Evolutionary conservation across 2,113 vertebrate species (phyloP), one percentile per base, ranked within the genome.

Genomic region (Hippopotamus amphibius): DNA sequence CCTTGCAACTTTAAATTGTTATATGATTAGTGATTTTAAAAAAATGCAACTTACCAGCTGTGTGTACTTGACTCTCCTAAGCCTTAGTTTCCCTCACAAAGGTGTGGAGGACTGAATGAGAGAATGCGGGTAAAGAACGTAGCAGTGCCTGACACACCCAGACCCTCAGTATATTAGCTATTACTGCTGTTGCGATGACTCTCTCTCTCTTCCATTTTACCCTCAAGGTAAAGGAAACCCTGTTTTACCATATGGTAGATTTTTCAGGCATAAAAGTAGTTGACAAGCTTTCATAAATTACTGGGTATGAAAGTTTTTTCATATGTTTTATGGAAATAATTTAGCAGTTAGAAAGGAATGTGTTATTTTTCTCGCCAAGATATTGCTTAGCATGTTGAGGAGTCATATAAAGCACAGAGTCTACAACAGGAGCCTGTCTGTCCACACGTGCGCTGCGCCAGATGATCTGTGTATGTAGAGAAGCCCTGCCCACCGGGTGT

Each of bases 181-280:
- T 15, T 48, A 57, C 1, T 21, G 46, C 61, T 87, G 0, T 37
- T 53, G 53, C 12, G 30, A 22, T 55, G 24, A 14, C 41, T n/a
- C 1, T 66, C 43, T 83, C 57, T 76, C 53, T 77, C 69, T 57
- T 69, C 53, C 50, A 11, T 93, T 71, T 85, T 61, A 33, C 63
- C 57, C 57, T 90, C 68, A 37, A 66, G 86, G 43, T 63, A 92
- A 86, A 53, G 22, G 46, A 96, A 89, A 33, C 48, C 30, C 53
- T 43, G 0, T 83, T 63, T 71, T 66, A 95, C 79, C 71, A 84
- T 48, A 57, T 14, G 28, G 8, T 65, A 80, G 53, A 57, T 69
- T 94, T 96, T 97, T 94, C 84, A 90, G 77, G 30, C 74, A 76
- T 95, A 83, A 79, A 90, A 84, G 26, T 93, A 81, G 37, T 77